Percentiles rank a stretch among this genome's conserved stretches.
Conservation (phyloP, 2,888 invertebrate species). For the Thecophora atra region DNA sequence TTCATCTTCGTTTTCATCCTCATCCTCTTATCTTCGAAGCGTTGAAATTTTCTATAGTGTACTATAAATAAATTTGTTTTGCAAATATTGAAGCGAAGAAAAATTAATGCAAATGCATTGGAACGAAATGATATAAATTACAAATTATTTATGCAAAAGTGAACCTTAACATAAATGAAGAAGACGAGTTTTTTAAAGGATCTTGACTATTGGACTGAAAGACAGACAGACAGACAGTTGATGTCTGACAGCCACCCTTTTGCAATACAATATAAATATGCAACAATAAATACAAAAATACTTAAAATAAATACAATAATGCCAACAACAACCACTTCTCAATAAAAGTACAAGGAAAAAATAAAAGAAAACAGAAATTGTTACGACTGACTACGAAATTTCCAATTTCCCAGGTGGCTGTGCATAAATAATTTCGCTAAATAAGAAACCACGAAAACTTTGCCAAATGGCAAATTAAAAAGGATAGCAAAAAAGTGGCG, state of each 20-base stretch:
- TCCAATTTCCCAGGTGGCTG: constrained; percentile 20
- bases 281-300: constrained; percentile 1
- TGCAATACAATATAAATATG: neutral
- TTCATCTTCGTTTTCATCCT: too few relatives aligned
- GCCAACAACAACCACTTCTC: neutral
- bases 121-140: constrained; percentile 18
- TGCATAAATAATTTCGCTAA: constrained; percentile 24
- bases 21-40: too few relatives aligned
- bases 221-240: neutral
- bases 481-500: constrained; percentile 9
- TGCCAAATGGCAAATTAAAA: constrained; percentile 24
- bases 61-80: constrained; percentile 8
- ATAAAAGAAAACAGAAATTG: neutral
- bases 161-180: neutral
- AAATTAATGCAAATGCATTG: constrained; percentile 3
- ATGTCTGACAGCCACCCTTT: neutral
- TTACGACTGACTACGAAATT: constrained; percentile 22
- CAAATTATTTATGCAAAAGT: constrained; percentile 22
- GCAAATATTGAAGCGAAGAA: neutral
- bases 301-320: neutral
- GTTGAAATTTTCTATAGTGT: too few relatives aligned
- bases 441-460: constrained; percentile 22
- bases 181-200: neutral
- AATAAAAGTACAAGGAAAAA: neutral
- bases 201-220: neutral